These are phyloP conservation scores for Diorhabda sublineata DNA, from an alignment of 1,140 invertebrate species.

Conservation along the genomic window DNA sequence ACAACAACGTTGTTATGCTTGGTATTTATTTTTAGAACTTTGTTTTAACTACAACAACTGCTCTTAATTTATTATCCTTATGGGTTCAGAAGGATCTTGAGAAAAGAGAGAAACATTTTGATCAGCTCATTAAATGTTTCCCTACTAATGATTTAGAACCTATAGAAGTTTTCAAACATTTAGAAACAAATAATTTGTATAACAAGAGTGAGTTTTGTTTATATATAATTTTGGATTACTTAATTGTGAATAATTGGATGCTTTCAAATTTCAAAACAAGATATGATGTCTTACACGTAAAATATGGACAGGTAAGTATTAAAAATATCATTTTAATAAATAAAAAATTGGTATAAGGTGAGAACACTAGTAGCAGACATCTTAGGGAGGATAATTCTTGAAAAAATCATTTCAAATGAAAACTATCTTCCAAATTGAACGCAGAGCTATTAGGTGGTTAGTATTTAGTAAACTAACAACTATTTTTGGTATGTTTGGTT, in stretches of 20 bases:
- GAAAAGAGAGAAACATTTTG: constrained; percentile 52
- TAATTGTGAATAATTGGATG: constrained; percentile 55
- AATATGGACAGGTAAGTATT: constrained; percentile 46
- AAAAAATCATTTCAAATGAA: no score
- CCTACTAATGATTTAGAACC: constrained; percentile 50
- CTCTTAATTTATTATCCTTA: constrained; percentile 49
- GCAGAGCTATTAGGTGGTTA: no score
- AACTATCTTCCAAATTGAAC: no score
- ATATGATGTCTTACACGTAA: constrained; percentile 52
- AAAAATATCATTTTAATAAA: no score
- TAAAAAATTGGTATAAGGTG: no score
- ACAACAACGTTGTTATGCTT: constrained; percentile 2
- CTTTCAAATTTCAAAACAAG: constrained; percentile 51
- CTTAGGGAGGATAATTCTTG: no score
- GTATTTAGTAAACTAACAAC: no score
- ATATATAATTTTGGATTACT: constrained; percentile 56
- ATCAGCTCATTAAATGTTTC: constrained; percentile 52
- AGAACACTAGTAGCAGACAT: no score
- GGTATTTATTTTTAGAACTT: constrained; percentile 40
- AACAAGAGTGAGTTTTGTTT: constrained; percentile 51
- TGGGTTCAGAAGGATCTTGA: constrained; percentile 53
- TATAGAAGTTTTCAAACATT: constrained; percentile 48
- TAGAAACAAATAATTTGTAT: constrained; percentile 53
- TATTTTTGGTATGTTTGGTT: no score
- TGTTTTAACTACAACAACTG: constrained; percentile 54